Evolutionary conservation across 2,888 invertebrate species (phyloP).

Genomic region (Monoplex corrugatus): DNA sequence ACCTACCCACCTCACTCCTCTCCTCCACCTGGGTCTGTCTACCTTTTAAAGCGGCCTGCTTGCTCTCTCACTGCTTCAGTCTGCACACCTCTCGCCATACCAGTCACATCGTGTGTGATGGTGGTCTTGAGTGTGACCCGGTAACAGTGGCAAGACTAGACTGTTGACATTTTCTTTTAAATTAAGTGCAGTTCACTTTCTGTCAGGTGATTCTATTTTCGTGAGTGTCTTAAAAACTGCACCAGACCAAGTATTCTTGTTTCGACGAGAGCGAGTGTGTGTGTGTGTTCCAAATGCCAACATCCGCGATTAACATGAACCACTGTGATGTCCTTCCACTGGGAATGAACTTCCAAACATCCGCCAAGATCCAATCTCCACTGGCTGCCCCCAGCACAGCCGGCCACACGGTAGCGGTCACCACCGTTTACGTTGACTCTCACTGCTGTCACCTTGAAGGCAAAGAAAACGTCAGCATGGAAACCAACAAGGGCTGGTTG

Average conservation of each 20-base stretch:
- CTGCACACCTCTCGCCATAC: too few species aligned
- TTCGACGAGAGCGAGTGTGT: neutral
- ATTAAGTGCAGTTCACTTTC: too few species aligned
- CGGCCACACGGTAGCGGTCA: neutral
- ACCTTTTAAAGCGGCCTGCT: too few species aligned
- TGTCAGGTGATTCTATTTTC: too few species aligned
- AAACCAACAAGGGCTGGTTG: neutral
- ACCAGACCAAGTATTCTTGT: neutral
- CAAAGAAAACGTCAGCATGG: neutral
- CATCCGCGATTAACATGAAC: neutral
- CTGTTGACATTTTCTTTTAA: too few species aligned
- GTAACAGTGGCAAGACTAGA: too few species aligned
- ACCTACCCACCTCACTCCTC: too few species aligned
- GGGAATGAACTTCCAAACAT: neutral
- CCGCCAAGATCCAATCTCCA: neutral
- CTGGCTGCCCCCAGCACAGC: slow-evolving; percentile 12
- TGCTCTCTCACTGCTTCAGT: neutral
- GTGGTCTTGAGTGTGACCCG: too few species aligned
- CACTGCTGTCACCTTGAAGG: neutral
- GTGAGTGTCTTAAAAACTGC: too few species aligned
- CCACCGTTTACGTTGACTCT: neutral
- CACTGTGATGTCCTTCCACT: neutral
- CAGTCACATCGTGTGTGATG: too few species aligned
- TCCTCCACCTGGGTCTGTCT: too few species aligned
- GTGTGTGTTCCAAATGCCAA: neutral